Base-by-base conservation (phyloP, 2,888 invertebrate genomes). In the Hirtodrosophila cameraria region DNA sequence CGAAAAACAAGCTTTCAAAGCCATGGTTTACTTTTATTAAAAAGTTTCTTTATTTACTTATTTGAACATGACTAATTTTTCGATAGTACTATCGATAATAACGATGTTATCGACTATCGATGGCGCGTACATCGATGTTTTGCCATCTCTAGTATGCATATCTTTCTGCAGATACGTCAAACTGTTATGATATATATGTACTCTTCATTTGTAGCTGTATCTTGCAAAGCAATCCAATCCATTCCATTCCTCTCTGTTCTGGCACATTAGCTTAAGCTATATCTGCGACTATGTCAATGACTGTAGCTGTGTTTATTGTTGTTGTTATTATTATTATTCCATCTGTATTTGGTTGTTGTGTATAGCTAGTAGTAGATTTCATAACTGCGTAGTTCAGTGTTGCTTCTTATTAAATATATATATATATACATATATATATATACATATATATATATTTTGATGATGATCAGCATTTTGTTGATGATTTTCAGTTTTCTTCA, bases 341-440 rank as follows among this genome's bases (percentile, higher is more conserved):
- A 52, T 42, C 35, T 52, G 28, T 48, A 11, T 42, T 25, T 42
- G 39, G 8, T 5, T 6, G n/a, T 39, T 33, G 4, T 31, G 27
- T 16, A 3, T 35, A 28, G 23, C 13, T 39, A 11, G 20, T 50
- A 38, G 38, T 41, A 35, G 43, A 42, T 63, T 70, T 60, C 53
- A 60, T 70, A 79, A 79, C 80, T 79, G 80, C 79, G 79, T 71
- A 83, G 74, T 77, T 71, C 38, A 62, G 15, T 63, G 36, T 53
- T 46, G 54, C 39, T 45, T 30, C 25, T 50, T 52, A 52, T 66
- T 53, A 61, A 39, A 45, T 46, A 64, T 71, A n/a, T n/a, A n/a
- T n/a, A n/a, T n/a, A n/a, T n/a, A n/a, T n/a, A n/a, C n/a, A n/a
- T n/a, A n/a, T n/a, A n/a, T n/a, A n/a, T n/a, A n/a, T n/a, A n/a